Evolutionary conservation across 2,797 vertebrate genomes (phyloP).

Genomic region (Epinephelus awoara): DNA sequence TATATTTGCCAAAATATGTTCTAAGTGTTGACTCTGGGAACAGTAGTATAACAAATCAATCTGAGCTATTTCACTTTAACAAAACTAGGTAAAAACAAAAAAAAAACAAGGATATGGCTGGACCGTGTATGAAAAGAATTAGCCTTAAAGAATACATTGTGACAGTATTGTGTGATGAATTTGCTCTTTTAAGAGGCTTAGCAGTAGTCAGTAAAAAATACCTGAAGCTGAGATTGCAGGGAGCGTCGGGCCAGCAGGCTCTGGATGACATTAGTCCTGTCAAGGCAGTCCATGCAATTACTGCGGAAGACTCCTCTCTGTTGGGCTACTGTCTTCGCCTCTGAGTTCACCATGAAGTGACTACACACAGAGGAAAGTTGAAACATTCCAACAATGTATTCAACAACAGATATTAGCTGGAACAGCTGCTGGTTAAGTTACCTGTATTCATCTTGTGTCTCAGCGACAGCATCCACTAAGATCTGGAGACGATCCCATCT

Average conservation of each 20-base stretch:
- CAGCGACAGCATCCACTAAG: slow-evolving; percentile 91
- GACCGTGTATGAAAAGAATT: not conserved
- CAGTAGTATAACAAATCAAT: too few species aligned
- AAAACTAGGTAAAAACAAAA: too few species aligned
- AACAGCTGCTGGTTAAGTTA: slow-evolving; percentile 58
- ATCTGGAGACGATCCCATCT: slow-evolving; percentile 97
- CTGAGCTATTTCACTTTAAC: too few species aligned
- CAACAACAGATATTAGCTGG: not conserved
- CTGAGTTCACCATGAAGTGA: slow-evolving; percentile 94
- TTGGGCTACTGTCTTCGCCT: slow-evolving; percentile 87
- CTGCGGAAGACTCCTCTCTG: slow-evolving; percentile 96
- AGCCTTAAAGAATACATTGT: not conserved
- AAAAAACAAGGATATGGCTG: too few species aligned
- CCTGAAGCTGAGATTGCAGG: slow-evolving; percentile 97
- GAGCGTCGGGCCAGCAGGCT: slow-evolving; percentile 94
- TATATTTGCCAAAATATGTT: too few species aligned
- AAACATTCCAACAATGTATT: not conserved
- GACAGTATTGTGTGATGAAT: not conserved
- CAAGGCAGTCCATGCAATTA: slow-evolving; percentile 99
- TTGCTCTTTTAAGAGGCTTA: too few species aligned
- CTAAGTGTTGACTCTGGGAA: too few species aligned
- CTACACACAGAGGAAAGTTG: slow-evolving; percentile 71
- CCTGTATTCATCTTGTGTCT: slow-evolving; percentile 94
- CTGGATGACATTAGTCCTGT: slow-evolving; percentile 97
- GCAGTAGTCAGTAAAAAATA: slow-evolving; percentile 40